Conservation (phyloP, 1,140 invertebrate species). For the Heliothis subflexa region DNA sequence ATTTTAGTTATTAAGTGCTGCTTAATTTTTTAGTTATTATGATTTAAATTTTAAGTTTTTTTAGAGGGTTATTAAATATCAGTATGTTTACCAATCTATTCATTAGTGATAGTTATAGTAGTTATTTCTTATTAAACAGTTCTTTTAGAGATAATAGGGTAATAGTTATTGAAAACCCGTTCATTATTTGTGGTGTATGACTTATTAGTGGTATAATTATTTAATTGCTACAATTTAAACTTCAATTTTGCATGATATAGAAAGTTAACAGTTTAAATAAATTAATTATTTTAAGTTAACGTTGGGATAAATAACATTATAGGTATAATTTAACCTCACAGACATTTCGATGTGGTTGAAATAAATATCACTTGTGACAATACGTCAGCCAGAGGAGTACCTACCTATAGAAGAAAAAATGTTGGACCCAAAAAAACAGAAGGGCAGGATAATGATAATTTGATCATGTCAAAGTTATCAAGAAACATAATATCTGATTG, state of each 20-base stretch:
- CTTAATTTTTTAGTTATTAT: slow-evolving; percentile 28
- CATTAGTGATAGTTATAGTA: slow-evolving; percentile 16
- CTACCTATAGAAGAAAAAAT: no score
- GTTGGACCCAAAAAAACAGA: no score
- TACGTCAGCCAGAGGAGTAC: no score
- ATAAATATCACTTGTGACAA: no score
- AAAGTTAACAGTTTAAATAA: background rate
- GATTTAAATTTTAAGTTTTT: slow-evolving; percentile 14
- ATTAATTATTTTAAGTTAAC: background rate
- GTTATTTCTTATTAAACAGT: slow-evolving; percentile 19
- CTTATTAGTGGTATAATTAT: background rate
- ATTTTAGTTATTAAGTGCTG: slow-evolving; percentile 15
- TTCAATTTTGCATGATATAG: background rate
- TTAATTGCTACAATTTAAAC: background rate
- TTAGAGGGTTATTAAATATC: background rate
- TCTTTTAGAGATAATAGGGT: slow-evolving; percentile 19
- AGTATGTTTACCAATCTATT: slow-evolving; percentile 10
- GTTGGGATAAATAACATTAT: no score
- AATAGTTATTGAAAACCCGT: slow-evolving; percentile 3
- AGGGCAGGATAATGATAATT: no score
- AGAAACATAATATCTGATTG: no score
- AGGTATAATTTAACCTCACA: background rate
- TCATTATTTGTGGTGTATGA: slow-evolving; percentile 8
- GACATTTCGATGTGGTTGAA: no score
- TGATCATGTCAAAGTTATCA: no score